Percentiles rank a stretch among this genome's conserved stretches.
phyloP scores from a whole-genome alignment of 1,140 invertebrate species.

The Aphaenogaster ashmeadi region DNA sequence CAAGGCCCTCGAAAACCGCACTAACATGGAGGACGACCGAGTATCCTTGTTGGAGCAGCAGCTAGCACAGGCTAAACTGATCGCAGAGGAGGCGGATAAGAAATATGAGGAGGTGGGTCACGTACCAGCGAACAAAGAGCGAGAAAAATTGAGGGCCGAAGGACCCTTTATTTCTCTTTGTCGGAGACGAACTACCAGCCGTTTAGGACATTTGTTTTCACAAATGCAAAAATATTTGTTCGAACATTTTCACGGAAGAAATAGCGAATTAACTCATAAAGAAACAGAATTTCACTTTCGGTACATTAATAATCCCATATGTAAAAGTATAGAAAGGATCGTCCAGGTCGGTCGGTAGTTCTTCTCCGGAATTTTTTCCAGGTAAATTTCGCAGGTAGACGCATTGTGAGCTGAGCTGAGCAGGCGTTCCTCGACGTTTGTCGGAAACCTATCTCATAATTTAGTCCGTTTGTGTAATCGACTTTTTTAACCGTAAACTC shows the following conservation, averaged over 20 bases:
- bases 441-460: slow-evolving; percentile 21
- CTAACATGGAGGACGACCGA: slow-evolving; percentile 99
- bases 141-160: background rate
- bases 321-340: background rate
- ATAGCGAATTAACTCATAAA: background rate
- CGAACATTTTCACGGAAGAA: background rate
- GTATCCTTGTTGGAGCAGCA: slow-evolving; percentile 97
- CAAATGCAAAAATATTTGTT: background rate
- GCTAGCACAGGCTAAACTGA: slow-evolving; percentile 98
- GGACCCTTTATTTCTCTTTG: slow-evolving; percentile 17
- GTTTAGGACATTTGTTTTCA: slow-evolving; percentile 7
- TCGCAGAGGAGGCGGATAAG: slow-evolving; percentile 99
- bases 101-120: slow-evolving; percentile 99
- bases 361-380: slow-evolving; percentile 45
- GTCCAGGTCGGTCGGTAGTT: background rate
- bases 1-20: slow-evolving; percentile 99
- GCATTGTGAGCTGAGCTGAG: slow-evolving; percentile 56
- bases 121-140: slow-evolving; percentile 69
- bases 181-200: slow-evolving; percentile 34
- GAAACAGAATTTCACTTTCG: background rate
- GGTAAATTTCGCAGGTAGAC: slow-evolving; percentile 61
- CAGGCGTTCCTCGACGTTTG: background rate
- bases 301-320: background rate
- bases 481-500: slow-evolving; percentile 51
- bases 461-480: slow-evolving; percentile 14